Conservation (phyloP, 2,113 vertebrate genomes). For the Hymenochirus boettgeri region DNA sequence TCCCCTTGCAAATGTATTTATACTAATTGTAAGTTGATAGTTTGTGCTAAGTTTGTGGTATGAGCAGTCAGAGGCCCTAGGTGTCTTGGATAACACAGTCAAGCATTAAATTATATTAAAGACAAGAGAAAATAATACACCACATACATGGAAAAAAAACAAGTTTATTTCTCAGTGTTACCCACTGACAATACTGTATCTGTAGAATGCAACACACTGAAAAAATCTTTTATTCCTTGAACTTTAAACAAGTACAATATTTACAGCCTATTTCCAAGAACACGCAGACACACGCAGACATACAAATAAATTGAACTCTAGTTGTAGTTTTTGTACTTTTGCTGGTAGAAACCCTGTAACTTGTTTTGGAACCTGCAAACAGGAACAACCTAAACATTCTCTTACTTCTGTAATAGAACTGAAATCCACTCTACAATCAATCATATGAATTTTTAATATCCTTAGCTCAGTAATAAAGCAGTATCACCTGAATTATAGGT, state of each 20-base stretch:
- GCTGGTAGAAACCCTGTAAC: conserved; percentile 62
- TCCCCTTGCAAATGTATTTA: no score
- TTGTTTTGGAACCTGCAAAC: conserved; percentile 14
- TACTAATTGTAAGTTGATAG: no score
- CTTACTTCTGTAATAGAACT: not conserved
- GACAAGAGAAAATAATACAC: not conserved
- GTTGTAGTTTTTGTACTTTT: conserved; percentile 50
- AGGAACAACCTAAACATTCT: not conserved
- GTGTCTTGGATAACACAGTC: no score
- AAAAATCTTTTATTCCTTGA: conserved; percentile 52
- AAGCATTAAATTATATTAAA: no score
- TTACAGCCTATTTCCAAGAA: conserved; percentile 63
- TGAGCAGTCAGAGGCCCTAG: no score
- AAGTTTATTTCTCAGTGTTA: conserved; percentile 68
- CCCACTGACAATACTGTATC: conserved; percentile 67
- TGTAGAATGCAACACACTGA: conserved; percentile 62
- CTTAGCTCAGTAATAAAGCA: not conserved
- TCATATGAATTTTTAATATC: not conserved
- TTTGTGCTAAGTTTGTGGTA: no score
- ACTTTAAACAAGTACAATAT: conserved; percentile 71
- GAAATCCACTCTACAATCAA: not conserved
- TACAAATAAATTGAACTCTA: conserved; percentile 53
- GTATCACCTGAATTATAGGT: not conserved
- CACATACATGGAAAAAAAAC: conserved; percentile 53
- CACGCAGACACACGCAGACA: conserved; percentile 54